Conservation (phyloP, 53 echinoderm and acorn worm genomes). For the Actinopyga echinites region DNA sequence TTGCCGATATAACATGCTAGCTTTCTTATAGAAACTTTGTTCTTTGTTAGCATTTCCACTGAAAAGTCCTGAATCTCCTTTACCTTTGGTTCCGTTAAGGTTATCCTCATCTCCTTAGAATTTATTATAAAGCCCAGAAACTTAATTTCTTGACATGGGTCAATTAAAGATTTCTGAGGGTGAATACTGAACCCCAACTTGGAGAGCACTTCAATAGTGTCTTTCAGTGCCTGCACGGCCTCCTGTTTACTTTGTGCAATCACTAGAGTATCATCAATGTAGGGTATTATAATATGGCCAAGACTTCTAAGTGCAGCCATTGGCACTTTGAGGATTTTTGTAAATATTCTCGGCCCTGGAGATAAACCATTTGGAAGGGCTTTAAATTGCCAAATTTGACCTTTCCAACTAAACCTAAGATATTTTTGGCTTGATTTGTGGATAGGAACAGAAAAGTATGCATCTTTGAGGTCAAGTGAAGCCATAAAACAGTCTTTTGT, state of each 20-base stretch:
- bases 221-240: not conserved
- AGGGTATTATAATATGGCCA: slow-evolving; percentile 27
- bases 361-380: slow-evolving; percentile 54
- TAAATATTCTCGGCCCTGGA: slow-evolving; percentile 59
- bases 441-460: slow-evolving; percentile 66
- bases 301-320: slow-evolving; percentile 7
- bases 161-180: not conserved
- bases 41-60: slow-evolving; percentile 16
- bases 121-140: slow-evolving; percentile 2
- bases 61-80: slow-evolving; percentile 13
- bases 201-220: not conserved
- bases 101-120: slow-evolving; percentile 7
- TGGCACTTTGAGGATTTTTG: slow-evolving; percentile 39
- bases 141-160: not conserved
- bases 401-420: slow-evolving; percentile 55
- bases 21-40: slow-evolving; percentile 14
- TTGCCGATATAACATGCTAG: slow-evolving; percentile 26
- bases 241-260: slow-evolving; percentile 6
- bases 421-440: slow-evolving; percentile 34
- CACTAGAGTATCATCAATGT: slow-evolving; percentile 48
- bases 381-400: slow-evolving; percentile 44
- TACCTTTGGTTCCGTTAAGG: slow-evolving; percentile 6
- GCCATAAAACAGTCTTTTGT: slow-evolving; percentile 39
- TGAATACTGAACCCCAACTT: not conserved
- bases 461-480: slow-evolving; percentile 67